Conservation (phyloP, 2,888 invertebrate genomes). For the Oxycera nigricornis region DNA sequence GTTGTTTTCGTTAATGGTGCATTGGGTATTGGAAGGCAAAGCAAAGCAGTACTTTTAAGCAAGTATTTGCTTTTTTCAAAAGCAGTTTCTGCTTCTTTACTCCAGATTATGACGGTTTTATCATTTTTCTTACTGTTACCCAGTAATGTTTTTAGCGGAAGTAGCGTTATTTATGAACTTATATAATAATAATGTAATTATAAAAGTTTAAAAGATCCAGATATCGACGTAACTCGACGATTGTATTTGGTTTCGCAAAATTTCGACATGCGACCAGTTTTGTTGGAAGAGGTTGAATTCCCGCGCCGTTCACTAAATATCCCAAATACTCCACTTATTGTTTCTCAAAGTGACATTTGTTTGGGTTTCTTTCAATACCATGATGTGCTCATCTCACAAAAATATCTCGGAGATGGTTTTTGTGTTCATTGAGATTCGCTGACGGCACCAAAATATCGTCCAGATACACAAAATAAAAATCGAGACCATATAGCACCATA, state of each 20-base stretch:
- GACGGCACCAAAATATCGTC: not conserved
- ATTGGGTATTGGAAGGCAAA: not conserved
- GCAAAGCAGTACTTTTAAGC: not conserved
- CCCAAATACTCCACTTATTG: not conserved
- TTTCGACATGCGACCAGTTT: not conserved
- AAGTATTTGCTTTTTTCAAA: not conserved
- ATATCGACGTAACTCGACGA: not conserved
- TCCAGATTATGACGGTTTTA: not conserved
- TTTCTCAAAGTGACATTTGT: not conserved
- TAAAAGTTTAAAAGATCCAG: not conserved
- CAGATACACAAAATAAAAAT: not conserved
- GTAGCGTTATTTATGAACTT: not conserved
- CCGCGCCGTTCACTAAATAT: not conserved
- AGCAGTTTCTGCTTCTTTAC: not conserved
- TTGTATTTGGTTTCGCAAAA: too few relatives aligned
- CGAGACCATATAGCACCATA: not conserved
- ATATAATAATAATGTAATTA: too few relatives aligned
- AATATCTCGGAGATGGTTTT: not conserved
- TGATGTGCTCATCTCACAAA: not conserved
- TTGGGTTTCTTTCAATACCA: too few relatives aligned
- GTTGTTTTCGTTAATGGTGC: not conserved
- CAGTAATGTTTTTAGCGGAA: not conserved
- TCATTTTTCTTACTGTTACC: slow-evolving; percentile 13
- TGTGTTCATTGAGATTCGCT: not conserved
- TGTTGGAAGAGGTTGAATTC: not conserved